Evolutionary conservation across 2,797 vertebrate genomes (phyloP), one percentile per base, ranked within the genome.

Genomic region (Xiphophorus birchmanni): DNA sequence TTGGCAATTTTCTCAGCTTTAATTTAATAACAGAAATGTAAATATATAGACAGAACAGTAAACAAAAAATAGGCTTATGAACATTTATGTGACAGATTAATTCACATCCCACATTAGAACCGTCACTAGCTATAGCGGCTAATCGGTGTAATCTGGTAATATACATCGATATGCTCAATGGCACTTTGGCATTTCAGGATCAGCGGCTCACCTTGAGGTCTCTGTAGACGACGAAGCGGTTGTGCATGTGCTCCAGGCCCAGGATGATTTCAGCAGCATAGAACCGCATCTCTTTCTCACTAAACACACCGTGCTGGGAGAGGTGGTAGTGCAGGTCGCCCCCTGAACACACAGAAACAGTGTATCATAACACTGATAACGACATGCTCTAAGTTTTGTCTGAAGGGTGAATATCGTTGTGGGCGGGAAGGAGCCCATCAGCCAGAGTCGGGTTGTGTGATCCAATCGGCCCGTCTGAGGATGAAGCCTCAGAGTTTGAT

Each of bases 241-340:
- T 97, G 94, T 99, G 98, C 98, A 99, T 99, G 94, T 99, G 98
- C 63, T 99, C 98, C 79, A 99, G 96, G 4, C 98, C 98, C 89
- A 99, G 95, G 92, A 99, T 97, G 94, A 99, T 98, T 89, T 99
- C 98, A 0, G 97, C 96, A 32, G 98, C 98, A 37, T 99, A 99
- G 94, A 99, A 99, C 13, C 97, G 96, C 98, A 99, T 99, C 91
- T 99, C 98, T 83, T 97, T 98, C 94, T 99, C 98, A 0, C 97
- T 97, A 92, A 99, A 99, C 37, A 99, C 98, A 0, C 98, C 98
- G 0, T 99, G 98, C 88, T 99, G 98, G 6, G 98, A 99, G 76
- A 99, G 96, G 92, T 99, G 98, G 90, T 99, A 99, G 94, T 99
- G 98, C 90, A 99, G 95, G 89, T 99, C 98, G 0, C 98, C 98